phyloP scores from a whole-genome alignment of 2,888 invertebrate species.

The Icerya purchasi region DNA sequence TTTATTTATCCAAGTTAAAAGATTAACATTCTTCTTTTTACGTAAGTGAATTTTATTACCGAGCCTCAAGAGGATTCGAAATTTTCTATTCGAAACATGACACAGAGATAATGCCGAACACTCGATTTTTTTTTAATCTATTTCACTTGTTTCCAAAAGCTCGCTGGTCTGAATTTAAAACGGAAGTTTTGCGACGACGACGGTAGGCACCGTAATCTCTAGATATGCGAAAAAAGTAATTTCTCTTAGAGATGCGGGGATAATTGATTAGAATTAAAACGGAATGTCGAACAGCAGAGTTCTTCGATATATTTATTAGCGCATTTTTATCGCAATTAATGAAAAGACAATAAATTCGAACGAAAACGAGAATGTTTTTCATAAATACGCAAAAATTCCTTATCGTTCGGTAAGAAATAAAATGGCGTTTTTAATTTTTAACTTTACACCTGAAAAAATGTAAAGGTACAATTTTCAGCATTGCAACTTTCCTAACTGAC shows the following conservation, averaged over 20 bases:
- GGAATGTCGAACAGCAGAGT: neutral
- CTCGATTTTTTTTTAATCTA: slow-evolving; percentile 1
- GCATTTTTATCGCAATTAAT: neutral
- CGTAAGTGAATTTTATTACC: too few species aligned
- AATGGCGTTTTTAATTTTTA: too few species aligned
- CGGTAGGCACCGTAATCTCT: neutral
- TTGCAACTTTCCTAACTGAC: too few species aligned
- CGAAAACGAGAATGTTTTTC: too few species aligned
- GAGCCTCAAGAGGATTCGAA: neutral
- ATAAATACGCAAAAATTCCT: too few species aligned
- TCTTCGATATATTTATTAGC: neutral
- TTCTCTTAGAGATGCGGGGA: neutral
- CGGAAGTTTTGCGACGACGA: too few species aligned
- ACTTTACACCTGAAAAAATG: too few species aligned
- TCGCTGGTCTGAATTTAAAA: too few species aligned
- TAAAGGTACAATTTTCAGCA: too few species aligned
- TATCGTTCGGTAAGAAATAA: too few species aligned
- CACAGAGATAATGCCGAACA: neutral
- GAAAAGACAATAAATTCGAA: neutral
- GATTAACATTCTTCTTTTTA: too few species aligned
- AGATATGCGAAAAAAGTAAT: neutral
- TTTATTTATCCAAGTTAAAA: too few species aligned
- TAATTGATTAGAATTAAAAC: neutral
- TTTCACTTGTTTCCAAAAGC: neutral
- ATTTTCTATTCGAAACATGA: neutral